Evolutionary conservation across 2,888 invertebrate species (phyloP).

Genomic region (Mystacides longicornis): DNA sequence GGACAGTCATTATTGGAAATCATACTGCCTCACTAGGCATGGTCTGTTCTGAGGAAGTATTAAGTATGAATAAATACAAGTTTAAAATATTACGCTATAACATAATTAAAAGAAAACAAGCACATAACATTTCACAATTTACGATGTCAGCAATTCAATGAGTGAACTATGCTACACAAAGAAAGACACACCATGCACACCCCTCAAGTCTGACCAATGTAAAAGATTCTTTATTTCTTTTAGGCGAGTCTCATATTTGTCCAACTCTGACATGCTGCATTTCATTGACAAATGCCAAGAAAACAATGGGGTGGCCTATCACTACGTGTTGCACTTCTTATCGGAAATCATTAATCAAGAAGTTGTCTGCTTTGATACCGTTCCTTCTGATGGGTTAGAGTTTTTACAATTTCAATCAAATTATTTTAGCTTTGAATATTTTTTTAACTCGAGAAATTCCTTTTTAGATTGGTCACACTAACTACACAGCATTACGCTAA

Average conservation of each 20-base stretch:
- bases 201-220: no score
- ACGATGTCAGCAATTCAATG: no score
- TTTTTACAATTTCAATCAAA: slow-evolving; percentile 1
- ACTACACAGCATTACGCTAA: slow-evolving; percentile 22
- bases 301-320: slow-evolving; percentile 13
- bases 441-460: neutral
- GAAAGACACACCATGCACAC: no score
- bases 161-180: no score
- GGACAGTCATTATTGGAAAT: no score
- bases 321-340: slow-evolving; percentile 13
- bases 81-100: no score
- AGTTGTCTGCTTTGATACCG: neutral
- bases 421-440: neutral
- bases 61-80: no score
- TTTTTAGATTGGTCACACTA: slow-evolving; percentile 15
- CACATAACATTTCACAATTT: no score
- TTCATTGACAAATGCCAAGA: slow-evolving; percentile 11
- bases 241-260: slow-evolving; percentile 13
- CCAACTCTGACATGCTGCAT: slow-evolving; percentile 13
- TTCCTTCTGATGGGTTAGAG: neutral
- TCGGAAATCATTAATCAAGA: neutral
- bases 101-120: no score
- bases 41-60: no score
- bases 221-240: slow-evolving; percentile 7
- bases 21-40: no score